These are phyloP conservation scores for Brachionus koreanus DNA, from an alignment of 1,140 invertebrate genomes.

Conservation along the genomic window DNA sequence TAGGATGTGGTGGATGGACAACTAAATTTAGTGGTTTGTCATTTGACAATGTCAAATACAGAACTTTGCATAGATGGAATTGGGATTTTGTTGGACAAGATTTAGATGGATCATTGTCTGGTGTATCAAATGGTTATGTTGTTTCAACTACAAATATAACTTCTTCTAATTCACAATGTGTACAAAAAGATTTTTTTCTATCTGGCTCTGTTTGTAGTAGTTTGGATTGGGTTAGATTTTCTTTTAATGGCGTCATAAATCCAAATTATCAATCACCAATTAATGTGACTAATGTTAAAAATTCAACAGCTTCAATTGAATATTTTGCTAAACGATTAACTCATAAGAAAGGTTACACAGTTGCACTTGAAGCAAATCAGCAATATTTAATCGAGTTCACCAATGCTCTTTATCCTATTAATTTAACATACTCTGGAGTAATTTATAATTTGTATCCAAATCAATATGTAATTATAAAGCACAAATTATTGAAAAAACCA, in stretches of 20 bases:
- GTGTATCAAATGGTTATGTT: not conserved
- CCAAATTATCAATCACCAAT: not conserved
- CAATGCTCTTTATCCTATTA: not conserved
- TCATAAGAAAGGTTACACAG: not conserved
- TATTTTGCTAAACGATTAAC: not conserved
- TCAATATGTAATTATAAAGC: conserved; percentile 16
- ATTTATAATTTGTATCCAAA: conserved; percentile 6
- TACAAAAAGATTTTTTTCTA: not conserved
- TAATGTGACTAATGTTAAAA: conserved; percentile 19
- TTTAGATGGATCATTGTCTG: conserved; percentile 40
- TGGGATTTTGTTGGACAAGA: conserved; percentile 33
- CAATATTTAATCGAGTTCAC: conserved; percentile 6
- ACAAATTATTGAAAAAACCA: conserved; percentile 9
- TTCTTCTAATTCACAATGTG: not conserved
- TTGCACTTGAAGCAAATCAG: conserved; percentile 3
- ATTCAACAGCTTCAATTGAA: not conserved
- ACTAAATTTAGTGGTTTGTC: conserved; percentile 5
- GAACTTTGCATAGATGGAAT: conserved; percentile 40
- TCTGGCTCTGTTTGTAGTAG: not conserved
- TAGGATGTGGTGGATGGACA: conserved; percentile 37
- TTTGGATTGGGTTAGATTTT: conserved; percentile 31
- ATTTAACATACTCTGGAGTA: conserved; percentile 2
- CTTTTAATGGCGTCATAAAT: not conserved
- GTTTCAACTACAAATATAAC: conserved; percentile 25
- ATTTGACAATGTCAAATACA: conserved; percentile 24